phyloP scores from a whole-genome alignment of 2,797 vertebrate species.

The Acrocephalus scirpaceus region DNA sequence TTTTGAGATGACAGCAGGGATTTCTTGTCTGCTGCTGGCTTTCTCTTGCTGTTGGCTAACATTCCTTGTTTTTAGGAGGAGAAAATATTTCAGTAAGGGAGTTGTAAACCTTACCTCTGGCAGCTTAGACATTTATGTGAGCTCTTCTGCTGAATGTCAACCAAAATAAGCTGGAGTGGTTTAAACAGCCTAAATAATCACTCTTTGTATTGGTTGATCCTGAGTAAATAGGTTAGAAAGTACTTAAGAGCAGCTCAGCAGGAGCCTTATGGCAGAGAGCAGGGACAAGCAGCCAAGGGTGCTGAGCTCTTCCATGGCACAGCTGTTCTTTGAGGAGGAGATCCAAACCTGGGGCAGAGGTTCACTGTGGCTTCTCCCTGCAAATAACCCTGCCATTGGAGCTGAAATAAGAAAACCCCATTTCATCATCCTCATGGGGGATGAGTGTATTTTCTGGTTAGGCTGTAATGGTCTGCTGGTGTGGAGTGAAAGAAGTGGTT shows the following conservation, averaged over 20 bases:
- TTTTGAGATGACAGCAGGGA: background rate
- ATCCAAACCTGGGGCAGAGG: background rate
- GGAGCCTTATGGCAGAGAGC: background rate
- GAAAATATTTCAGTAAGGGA: background rate
- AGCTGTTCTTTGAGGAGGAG: background rate
- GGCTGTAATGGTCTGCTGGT: background rate
- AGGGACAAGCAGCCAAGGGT: background rate
- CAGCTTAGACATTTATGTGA: background rate
- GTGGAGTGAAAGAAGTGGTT: background rate
- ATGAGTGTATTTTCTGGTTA: background rate
- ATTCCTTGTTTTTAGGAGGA: background rate
- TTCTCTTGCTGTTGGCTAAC: background rate
- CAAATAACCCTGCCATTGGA: background rate
- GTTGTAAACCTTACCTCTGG: background rate
- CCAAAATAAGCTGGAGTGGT: background rate
- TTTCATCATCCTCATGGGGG: background rate
- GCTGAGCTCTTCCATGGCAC: background rate
- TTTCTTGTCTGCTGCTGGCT: background rate
- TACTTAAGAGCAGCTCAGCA: slow-evolving; percentile 24
- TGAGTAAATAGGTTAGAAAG: slow-evolving; percentile 33
- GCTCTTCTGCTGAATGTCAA: background rate
- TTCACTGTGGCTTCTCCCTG: background rate
- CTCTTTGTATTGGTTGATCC: background rate
- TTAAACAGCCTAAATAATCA: slow-evolving; percentile 28
- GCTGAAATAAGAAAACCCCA: background rate